These are phyloP conservation scores for Heliconius himera DNA, from an alignment of 1,140 invertebrate genomes.

Conservation along the genomic window DNA sequence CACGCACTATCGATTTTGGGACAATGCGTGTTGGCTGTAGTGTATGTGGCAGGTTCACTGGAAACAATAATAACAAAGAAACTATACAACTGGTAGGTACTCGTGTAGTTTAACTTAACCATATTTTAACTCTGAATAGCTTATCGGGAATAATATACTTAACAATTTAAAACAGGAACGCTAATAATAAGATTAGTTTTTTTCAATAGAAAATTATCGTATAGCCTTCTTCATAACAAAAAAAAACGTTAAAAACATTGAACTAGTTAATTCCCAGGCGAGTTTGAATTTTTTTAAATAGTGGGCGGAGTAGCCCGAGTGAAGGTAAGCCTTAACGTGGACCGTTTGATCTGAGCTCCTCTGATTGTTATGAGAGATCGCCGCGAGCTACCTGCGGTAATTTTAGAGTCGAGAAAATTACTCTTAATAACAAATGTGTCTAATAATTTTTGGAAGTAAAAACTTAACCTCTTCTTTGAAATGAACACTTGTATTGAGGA, in stretches of 20 bases:
- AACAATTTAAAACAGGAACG: background rate
- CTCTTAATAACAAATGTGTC: conserved; percentile 79
- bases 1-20: background rate
- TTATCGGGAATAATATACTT: background rate
- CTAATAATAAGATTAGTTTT: background rate
- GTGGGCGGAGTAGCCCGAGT: conserved; percentile 64
- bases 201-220: background rate
- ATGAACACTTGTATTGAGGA: conserved; percentile 25
- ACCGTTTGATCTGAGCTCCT: conserved; percentile 48
- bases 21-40: background rate
- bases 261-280: conserved; percentile 70
- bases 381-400: conserved; percentile 78
- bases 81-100: background rate
- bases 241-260: conserved; percentile 47
- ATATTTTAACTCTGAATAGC: background rate
- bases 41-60: background rate
- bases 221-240: background rate
- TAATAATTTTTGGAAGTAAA: conserved; percentile 50
- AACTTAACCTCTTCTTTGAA: conserved; percentile 43
- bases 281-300: conserved; percentile 75
- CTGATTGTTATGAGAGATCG: conserved; percentile 66
- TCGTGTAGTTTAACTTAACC: background rate
- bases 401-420: conserved; percentile 75
- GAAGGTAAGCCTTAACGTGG: conserved; percentile 65
- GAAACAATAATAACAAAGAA: too few relatives aligned